Evolutionary conservation across 2,797 vertebrate species (phyloP).

Genomic region (Phaenicophaeus curvirostris): DNA sequence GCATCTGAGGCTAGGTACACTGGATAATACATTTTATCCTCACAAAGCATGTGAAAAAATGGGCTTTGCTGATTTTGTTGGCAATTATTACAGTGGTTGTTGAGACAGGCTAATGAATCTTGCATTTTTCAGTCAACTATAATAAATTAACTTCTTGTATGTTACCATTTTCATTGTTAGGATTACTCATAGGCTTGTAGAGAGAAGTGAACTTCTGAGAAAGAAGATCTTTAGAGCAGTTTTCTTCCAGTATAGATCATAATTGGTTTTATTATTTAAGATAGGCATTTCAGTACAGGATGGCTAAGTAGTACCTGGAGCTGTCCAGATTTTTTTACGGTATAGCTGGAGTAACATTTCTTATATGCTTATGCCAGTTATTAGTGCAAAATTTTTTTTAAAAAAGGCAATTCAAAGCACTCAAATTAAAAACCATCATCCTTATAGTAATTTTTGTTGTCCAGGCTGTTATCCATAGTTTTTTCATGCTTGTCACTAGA

Average conservation of each 20-base stretch:
- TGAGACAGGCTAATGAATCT: neutral
- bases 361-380: neutral
- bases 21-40: neutral
- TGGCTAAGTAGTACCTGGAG: neutral
- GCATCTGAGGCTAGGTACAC: neutral
- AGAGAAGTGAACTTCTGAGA: neutral
- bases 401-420: neutral
- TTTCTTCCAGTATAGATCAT: neutral
- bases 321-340: neutral
- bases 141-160: neutral
- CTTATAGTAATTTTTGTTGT: neutral
- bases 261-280: neutral
- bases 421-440: neutral
- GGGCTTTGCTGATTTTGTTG: neutral
- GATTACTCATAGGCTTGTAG: neutral
- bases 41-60: neutral
- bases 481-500: neutral
- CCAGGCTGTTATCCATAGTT: neutral
- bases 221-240: neutral
- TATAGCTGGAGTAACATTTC: neutral
- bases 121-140: neutral
- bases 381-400: neutral
- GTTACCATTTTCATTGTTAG: neutral
- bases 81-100: neutral
- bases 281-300: neutral